Evolutionary conservation across 2,797 vertebrate genomes (phyloP), one percentile per base, ranked within the genome.

Genomic region (Labeo calbasu): DNA sequence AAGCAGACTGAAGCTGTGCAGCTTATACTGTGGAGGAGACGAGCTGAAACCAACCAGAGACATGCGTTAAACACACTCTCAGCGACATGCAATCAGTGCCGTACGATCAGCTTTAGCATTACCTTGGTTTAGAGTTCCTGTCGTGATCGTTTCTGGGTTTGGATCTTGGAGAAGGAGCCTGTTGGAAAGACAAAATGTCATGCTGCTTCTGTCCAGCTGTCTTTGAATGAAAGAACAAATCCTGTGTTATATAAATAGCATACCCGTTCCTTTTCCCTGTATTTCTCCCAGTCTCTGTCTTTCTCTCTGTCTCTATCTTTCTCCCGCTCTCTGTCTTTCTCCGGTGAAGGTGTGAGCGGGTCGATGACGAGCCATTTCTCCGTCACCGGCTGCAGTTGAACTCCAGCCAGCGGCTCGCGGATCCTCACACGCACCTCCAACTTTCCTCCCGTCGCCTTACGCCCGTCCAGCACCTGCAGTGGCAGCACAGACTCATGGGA

Each of bases 311-410:
- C 87, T 66, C 88, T 92, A 17, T 32, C 86, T 92, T 92, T 87
- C 93, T 40, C 90, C 21, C 79, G 86, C 53, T 92, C 88, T 72
- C 89, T 91, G 73, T 91, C 89, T 85, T 85, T 91, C 89, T 97
- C 94, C 0, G 89, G 92, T 13, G 96, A 92, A 21, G 91, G 89
- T 0, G 92, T 85, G 36, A 93, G 84, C 0, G 96, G 94, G 55
- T 96, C 94, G 0, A 98, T 89, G 51, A 97, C 94, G 77, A 97
- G 92, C 97, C 97, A 98, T 89, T 96, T 96, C 92, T 98, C 97
- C 0, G 96, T 97, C 5, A 91, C 91, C 0, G 94, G 92, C 87
- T 96, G 96, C 32, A 97, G 87, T 46, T 98, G 96, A 19, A 89
- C 94, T 2, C 96, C 94, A 0, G 95, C 92, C 79, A 97, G 88